These are phyloP conservation scores for Botrylloides violaceus DNA, from an alignment of 23 tunicate species.

Conservation along the genomic window DNA sequence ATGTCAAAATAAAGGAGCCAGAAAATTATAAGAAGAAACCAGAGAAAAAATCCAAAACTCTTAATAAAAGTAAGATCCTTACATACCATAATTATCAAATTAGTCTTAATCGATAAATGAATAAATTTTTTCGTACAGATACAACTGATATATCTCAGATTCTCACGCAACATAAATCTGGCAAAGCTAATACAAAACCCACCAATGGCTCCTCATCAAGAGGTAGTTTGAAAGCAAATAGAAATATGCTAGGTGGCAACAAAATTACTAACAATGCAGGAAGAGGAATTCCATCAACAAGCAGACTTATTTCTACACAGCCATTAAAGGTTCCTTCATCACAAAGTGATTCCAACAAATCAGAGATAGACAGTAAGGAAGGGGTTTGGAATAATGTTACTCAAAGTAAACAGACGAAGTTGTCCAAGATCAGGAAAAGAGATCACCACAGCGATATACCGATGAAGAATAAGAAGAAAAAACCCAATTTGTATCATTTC, in stretches of 20 bases:
- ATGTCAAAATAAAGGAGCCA: constrained; percentile 78
- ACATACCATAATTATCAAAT: too few species aligned
- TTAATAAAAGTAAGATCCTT: not conserved
- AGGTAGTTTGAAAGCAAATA: too few species aligned
- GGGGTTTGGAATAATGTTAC: not conserved
- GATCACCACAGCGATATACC: not conserved
- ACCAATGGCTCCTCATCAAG: too few species aligned
- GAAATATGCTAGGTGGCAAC: not conserved
- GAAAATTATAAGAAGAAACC: constrained; percentile 66
- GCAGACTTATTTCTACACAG: not conserved
- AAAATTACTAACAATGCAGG: not conserved
- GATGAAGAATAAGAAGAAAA: not conserved
- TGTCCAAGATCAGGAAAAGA: not conserved
- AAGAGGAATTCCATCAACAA: not conserved
- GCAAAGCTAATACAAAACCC: not conserved
- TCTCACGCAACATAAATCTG: not conserved
- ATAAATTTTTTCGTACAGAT: not conserved
- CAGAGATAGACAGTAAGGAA: not conserved
- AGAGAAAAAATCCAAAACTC: constrained; percentile 6
- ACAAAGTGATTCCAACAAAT: not conserved
- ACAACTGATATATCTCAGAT: not conserved
- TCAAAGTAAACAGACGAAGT: not conserved
- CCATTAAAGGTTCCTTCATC: not conserved
- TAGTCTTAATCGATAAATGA: too few species aligned
- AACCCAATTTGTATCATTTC: not conserved